Evolutionary conservation across 2,888 invertebrate species (phyloP).

Genomic region (Pyrochroa serraticornis): DNA sequence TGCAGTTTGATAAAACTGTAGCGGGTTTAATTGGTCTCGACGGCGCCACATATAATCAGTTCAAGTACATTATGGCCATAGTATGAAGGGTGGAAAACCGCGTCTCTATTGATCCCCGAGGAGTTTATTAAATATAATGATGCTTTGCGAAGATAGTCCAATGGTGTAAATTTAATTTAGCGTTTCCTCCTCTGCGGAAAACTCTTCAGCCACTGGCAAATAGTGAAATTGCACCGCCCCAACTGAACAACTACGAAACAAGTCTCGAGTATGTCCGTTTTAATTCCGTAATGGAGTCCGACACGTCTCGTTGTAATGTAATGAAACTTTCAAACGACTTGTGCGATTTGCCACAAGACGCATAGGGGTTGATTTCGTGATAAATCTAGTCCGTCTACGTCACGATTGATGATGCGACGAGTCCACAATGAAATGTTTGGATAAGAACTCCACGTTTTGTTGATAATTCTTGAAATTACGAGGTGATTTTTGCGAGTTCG

Average conservation of each 20-base stretch:
- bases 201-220: too few relatives aligned
- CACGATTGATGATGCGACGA: slow-evolving; percentile 38
- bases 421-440: too few relatives aligned
- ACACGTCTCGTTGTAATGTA: slow-evolving; percentile 41
- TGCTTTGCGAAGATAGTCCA: slow-evolving; percentile 3
- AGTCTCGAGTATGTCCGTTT: slow-evolving; percentile 31
- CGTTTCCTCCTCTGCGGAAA: too few relatives aligned
- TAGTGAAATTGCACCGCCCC: too few relatives aligned
- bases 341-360: slow-evolving; percentile 36
- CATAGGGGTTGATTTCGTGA: slow-evolving; percentile 33
- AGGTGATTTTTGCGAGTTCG: too few relatives aligned
- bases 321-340: slow-evolving; percentile 43
- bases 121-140: slow-evolving; percentile 43
- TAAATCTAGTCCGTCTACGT: slow-evolving; percentile 36
- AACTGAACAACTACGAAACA: too few relatives aligned
- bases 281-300: slow-evolving; percentile 44
- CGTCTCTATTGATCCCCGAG: slow-evolving; percentile 38
- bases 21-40: slow-evolving; percentile 42
- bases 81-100: slow-evolving; percentile 34
- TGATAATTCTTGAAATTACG: too few relatives aligned
- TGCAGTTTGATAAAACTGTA: too few relatives aligned
- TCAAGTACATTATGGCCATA: slow-evolving; percentile 31
- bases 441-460: too few relatives aligned
- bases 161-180: too few relatives aligned
- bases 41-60: slow-evolving; percentile 43